Evolutionary conservation across 2,888 invertebrate species (phyloP), one percentile per base, ranked within the genome.

Genomic region (Cataglyphis altisquamis): DNA sequence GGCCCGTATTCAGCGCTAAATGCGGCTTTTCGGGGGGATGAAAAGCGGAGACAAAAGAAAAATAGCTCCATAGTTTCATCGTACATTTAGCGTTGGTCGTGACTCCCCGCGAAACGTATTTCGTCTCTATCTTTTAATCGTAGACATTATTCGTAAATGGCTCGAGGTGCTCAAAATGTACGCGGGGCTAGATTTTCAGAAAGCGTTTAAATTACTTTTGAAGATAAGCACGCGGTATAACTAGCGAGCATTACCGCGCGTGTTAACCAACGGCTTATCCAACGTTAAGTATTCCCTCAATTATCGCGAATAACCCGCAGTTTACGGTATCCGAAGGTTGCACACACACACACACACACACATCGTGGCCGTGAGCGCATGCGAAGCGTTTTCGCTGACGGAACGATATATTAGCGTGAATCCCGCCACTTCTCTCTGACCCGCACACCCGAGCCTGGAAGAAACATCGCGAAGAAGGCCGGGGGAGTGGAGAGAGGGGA

Each of bases 251-350:
- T 80, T 80, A 80, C 70, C 72, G 78, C 45, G 78, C 78, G 72
- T 45, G 78, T 80, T 80, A 80, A 80, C 60, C 78, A 72, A 80
- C 45, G 72, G 78, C 84, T 82, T 72, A 72, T 83, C 75, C 45
- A n/a, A 32, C 60, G 78, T 72, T 80, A 80, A 80, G 78, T 85
- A 80, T 75, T 82, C 57, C 73, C 81, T 84, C 87, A 87, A 89
- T 89, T 89, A 88, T 88, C 86, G 84, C 86, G 84, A 83, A 77
- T 86, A 84, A 60, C 68, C 72, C 66, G 39, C 52, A 70, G 83
- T 81, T 84, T 81, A 64, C 83, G 87, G 83, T 86, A 88, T 85
- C 84, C 78, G 78, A 87, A 86, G 82, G 75, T 73, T 78, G 68
- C 75, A n/a, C n/a, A 15, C 12, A 41, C 12, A 15, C 12, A 45